Evolutionary conservation across 2,797 vertebrate species (phyloP).

Genomic region (Melanotaenia nigrans): DNA sequence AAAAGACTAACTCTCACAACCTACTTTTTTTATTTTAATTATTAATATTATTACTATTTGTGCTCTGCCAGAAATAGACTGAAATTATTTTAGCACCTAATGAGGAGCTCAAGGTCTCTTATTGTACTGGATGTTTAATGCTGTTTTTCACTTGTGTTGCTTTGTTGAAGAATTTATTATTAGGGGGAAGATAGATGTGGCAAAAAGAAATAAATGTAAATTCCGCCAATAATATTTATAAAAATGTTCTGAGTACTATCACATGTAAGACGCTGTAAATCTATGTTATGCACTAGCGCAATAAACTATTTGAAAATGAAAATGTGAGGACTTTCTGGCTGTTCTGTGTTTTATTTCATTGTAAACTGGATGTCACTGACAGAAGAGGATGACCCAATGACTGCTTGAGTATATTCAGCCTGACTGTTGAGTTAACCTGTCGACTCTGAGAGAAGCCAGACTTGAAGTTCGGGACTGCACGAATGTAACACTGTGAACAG

Average conservation of each 20-base stretch:
- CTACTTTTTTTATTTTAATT: not conserved
- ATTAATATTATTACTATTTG: not conserved
- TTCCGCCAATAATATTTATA: slow-evolving; percentile 8
- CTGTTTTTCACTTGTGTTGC: no score
- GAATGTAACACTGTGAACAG: not conserved
- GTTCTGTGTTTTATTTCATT: slow-evolving; percentile 18
- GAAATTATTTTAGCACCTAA: not conserved
- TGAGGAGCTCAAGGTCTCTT: no score
- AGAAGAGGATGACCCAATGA: slow-evolving; percentile 29
- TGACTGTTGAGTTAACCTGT: slow-evolving; percentile 14
- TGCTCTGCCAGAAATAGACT: not conserved
- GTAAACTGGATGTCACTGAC: slow-evolving; percentile 14
- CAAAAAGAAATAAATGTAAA: slow-evolving; percentile 7
- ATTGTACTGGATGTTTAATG: no score
- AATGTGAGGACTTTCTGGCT: slow-evolving; percentile 13
- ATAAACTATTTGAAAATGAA: slow-evolving; percentile 20
- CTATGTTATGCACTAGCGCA: not conserved
- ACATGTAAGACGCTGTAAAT: slow-evolving; percentile 4
- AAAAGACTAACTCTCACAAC: not conserved
- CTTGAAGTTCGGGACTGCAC: not conserved
- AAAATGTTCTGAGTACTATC: not conserved
- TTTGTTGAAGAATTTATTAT: not conserved
- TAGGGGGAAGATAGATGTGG: not conserved
- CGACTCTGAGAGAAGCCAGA: slow-evolving; percentile 49
- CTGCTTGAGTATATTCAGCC: slow-evolving; percentile 19